Conservation (phyloP, 2,113 vertebrate species). For the Cryptotis parvus region DNA sequence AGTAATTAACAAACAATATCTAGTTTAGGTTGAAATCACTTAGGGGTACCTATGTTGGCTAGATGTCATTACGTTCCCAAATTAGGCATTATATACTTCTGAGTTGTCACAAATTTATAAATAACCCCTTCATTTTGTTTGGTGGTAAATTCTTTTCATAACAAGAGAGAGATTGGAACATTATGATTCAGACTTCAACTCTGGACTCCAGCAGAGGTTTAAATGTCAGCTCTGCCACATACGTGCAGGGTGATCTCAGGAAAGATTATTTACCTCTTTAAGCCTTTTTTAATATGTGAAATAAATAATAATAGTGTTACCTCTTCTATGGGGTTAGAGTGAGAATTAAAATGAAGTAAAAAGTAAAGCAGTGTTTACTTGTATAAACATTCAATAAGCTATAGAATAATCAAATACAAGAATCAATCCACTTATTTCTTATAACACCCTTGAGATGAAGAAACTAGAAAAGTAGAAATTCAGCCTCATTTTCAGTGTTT, state of each 20-base stretch:
- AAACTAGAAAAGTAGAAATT: background rate
- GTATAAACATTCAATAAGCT: background rate
- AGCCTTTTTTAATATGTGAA: conserved; percentile 8
- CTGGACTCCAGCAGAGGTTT: background rate
- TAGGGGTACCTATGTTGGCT: background rate
- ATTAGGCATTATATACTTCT: background rate
- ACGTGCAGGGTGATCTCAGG: background rate
- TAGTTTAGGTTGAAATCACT: background rate
- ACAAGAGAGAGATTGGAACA: background rate
- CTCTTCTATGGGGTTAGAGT: background rate
- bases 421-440: background rate
- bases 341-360: background rate
- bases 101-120: conserved; percentile 3
- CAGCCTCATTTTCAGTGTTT: background rate
- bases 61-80: background rate
- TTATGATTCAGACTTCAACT: background rate
- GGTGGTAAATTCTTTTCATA: background rate
- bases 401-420: background rate
- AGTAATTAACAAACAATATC: background rate
- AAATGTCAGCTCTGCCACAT: conserved; percentile 2
- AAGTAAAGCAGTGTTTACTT: background rate
- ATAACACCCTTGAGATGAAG: background rate
- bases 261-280: background rate
- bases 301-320: background rate
- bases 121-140: conserved; percentile 22